These are phyloP conservation scores for Malacoraja senta DNA, from an alignment of 2,797 vertebrate genomes.

Conservation along the genomic window DNA sequence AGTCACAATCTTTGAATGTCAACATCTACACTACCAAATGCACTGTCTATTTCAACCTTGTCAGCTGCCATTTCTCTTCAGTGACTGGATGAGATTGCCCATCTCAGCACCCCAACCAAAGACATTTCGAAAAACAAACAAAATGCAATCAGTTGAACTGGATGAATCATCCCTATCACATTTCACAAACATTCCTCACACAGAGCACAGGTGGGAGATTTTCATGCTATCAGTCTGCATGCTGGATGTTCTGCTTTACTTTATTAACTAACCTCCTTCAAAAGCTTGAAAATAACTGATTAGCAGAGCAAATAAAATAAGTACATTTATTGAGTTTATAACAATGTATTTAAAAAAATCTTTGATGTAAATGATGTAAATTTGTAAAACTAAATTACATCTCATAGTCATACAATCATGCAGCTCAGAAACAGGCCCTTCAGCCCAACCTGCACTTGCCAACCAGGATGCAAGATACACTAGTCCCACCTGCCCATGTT, in stretches of 20 bases:
- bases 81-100: background rate
- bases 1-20: background rate
- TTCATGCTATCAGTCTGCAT: background rate
- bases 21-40: background rate
- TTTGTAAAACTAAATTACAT: background rate
- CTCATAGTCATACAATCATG: too few relatives aligned
- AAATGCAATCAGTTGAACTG: background rate
- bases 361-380: background rate
- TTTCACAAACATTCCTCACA: background rate
- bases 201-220: background rate
- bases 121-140: background rate
- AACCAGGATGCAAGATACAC: too few relatives aligned
- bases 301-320: background rate
- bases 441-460: too few relatives aligned
- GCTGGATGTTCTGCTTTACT: background rate
- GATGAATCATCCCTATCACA: background rate
- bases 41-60: background rate
- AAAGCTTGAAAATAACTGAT: background rate
- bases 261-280: background rate
- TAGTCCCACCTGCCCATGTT: too few relatives aligned
- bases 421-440: too few relatives aligned
- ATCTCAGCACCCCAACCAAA: background rate
- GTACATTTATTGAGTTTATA: background rate
- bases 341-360: background rate
- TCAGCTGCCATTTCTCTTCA: background rate